These are phyloP conservation scores for Coturnix japonica DNA, from an alignment of 2,113 vertebrate species.

Conservation along the genomic window DNA sequence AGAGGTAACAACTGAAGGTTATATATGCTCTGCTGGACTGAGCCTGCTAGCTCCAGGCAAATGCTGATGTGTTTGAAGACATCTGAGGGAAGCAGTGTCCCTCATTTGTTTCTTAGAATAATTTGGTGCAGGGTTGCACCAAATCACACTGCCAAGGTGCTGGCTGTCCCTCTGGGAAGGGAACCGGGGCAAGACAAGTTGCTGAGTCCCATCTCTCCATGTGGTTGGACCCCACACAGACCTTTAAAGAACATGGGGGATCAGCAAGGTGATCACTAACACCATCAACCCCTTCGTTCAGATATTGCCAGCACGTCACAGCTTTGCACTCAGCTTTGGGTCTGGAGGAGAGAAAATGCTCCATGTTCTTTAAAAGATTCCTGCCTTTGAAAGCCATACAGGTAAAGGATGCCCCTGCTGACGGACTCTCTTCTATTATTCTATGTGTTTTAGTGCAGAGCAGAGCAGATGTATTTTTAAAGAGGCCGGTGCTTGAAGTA, in stretches of 20 bases:
- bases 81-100: not conserved
- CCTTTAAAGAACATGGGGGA: not conserved
- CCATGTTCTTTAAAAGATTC: not conserved
- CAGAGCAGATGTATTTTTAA: conserved; percentile 65
- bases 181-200: not conserved
- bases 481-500: conserved; percentile 21
- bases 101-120: not conserved
- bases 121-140: not conserved
- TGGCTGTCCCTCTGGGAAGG: too few species aligned
- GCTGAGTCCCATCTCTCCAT: not conserved
- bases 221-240: accelerated
- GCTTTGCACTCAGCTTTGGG: not conserved
- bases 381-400: conserved; percentile 8
- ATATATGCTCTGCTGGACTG: accelerated
- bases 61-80: not conserved
- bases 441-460: conserved; percentile 29
- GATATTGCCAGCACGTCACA: not conserved
- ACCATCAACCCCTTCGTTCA: not conserved
- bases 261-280: not conserved
- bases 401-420: not conserved
- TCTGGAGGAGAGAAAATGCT: not conserved
- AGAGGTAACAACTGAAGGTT: accelerated
- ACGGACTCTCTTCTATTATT: conserved; percentile 59
- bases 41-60: not conserved
- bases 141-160: accelerated